phyloP scores from a whole-genome alignment of 2,797 vertebrate genomes.

The Myotis myotis region DNA sequence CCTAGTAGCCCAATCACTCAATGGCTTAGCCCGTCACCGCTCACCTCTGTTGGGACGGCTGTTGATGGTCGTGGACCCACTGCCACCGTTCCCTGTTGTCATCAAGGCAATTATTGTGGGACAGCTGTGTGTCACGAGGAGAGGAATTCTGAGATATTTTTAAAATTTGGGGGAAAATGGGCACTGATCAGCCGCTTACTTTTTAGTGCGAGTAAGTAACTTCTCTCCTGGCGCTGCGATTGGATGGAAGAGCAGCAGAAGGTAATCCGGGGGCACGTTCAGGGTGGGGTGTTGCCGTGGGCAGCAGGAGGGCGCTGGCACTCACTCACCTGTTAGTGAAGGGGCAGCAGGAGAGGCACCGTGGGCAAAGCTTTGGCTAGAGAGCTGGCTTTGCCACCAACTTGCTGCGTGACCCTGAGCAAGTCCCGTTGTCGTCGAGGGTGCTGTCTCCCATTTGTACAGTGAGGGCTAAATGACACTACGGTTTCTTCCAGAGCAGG shows the following conservation, averaged over 20 bases:
- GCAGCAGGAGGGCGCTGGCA: neutral
- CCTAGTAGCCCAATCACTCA: too few relatives aligned
- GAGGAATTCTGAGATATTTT: neutral
- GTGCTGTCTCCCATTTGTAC: neutral
- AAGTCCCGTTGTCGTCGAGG: neutral
- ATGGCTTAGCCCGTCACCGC: too few relatives aligned
- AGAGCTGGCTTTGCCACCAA: neutral
- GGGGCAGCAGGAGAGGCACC: neutral
- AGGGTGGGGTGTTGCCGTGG: neutral
- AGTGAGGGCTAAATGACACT: neutral
- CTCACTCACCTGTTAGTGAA: neutral
- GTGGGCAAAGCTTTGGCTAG: neutral
- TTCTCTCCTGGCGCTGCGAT: neutral
- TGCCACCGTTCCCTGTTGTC: neutral
- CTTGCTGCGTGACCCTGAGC: neutral
- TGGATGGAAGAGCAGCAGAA: neutral
- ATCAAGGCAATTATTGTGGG: rapidly evolving
- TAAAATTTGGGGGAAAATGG: neutral
- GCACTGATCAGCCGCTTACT: neutral
- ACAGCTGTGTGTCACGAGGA: neutral
- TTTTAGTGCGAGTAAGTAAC: neutral
- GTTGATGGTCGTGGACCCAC: neutral
- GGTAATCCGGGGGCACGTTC: rapidly evolving
- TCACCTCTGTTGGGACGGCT: too few relatives aligned
- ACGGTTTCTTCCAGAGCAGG: neutral